A percentile compares a stretch with the other conserved stretches of the same genome.
phyloP scores from a whole-genome alignment of 35 echinoderm and acorn worm species.

The Eucidaris tribuloides region DNA sequence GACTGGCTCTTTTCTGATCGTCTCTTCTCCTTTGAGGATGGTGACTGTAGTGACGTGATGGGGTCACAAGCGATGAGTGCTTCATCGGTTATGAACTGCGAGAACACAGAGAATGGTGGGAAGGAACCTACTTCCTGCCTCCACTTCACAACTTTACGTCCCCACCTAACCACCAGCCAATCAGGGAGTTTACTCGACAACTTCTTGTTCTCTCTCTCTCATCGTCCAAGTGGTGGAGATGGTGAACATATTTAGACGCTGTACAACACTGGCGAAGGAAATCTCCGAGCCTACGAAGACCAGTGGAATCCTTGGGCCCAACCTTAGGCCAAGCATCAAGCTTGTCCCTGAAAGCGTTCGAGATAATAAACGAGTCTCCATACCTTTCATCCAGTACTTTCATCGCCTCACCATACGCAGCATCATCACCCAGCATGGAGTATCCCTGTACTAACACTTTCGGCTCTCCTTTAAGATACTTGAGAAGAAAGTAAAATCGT shows the following conservation, averaged over 20 bases:
- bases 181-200: conserved; percentile 12
- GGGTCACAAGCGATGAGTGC: neutral
- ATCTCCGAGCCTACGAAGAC: neutral
- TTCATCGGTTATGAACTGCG: conserved; percentile 25
- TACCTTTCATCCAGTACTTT: neutral
- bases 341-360: neutral
- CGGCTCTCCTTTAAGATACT: conserved; percentile 5
- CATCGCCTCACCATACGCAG: neutral
- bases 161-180: conserved; percentile 18
- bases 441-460: neutral
- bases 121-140: neutral
- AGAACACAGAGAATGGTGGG: conserved; percentile 33
- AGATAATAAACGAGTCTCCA: neutral
- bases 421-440: neutral
- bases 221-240: neutral
- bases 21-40: neutral
- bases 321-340: conserved; percentile 37
- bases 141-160: neutral
- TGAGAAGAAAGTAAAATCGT: too few species aligned
- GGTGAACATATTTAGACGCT: neutral
- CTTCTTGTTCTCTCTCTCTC: conserved; percentile 21
- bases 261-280: conserved; percentile 12
- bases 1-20: too few species aligned
- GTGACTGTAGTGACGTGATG: conserved; percentile 3
- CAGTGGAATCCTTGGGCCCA: conserved; percentile 17